Evolutionary conservation across 1,140 invertebrate species (phyloP), one percentile per base, ranked within the genome.

Genomic region (Bombus waltoni): DNA sequence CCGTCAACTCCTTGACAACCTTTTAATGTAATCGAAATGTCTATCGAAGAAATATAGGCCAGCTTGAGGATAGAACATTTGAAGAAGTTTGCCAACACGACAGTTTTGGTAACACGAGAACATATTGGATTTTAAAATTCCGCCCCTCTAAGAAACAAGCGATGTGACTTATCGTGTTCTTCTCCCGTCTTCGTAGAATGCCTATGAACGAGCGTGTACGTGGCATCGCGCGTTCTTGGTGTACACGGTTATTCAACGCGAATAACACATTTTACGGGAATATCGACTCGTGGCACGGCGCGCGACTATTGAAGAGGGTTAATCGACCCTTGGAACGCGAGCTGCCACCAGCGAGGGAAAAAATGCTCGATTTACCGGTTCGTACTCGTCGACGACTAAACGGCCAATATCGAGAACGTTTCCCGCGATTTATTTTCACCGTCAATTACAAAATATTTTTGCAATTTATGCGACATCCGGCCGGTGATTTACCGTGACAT

Each of bases 391-490:
- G 40, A 3, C 40, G 40, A n/a, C 62, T 40, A 76, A 77, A 28
- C 73, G 38, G 35, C 32, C 81, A 42, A 77, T 68, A 68, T 68
- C 53, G 35, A 40, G 28, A 35, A 6, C 42, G 42, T 62, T 68
- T 25, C 40, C 42, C 15, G 25, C 73, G 44, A 83, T 83, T 77
- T 83, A 77, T 77, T 65, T 53, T 35, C 42, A 32, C 18, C 73
- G 81, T 68, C 73, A 32, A 68, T 77, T 77, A 68, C 59, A 53
- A 83, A 83, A 83, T 77, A 83, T 77, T 83, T 28, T 32, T 44
- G 59, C 73, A 68, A 83, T 83, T 83, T 83, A 83, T 57, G 44
- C 81, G 62, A 47, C 81, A 68, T 83, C 44, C 73, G 32, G n/a
- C 22, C 11, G 15, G 35, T 83, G 73, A 83, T 83, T 83, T 83